Base-by-base conservation (phyloP, 2,797 vertebrate species). In the Lacerta agilis region DNA sequence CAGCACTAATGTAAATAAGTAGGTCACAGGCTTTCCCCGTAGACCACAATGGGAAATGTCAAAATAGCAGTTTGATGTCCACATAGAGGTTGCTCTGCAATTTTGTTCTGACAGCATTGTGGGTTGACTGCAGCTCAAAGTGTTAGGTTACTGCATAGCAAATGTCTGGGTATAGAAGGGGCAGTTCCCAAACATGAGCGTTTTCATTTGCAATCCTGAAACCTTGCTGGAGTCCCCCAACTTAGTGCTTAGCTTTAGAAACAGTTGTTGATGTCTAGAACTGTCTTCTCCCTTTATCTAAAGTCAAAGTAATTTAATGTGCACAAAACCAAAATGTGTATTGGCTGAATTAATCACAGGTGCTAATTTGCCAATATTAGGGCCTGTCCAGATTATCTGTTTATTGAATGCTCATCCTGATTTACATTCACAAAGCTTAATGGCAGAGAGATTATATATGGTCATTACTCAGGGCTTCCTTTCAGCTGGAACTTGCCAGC, bases 1-100 rank as follows among this genome's bases (percentile, higher is more conserved):
- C 86, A 82, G 80, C 89, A 90, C 27, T 85, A 76, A 55, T 87
- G 43, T 58, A 77, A 90, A 87, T 18, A 91, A 79, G 3, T 78
- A 91, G 87, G 58, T 83, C 20, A 71, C 15, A 73, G 6, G 76
- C 87, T 77, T 85, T 83, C 92, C 91, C 49, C 20, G 5, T 83
- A 86, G 8, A 90, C 75, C 29, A 27, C 49, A 81, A 75, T 38
- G 58, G 17, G 72, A 83, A 55, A 82, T 3, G 76, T 69, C 49
- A 76, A 49, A n/a, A 10, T 18, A 86, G 77, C 75, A 87, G 82
- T 92, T 38, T 76, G 13, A 76, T 55, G 73, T 77, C 87, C 85
- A n/a, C 64, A 25, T 69, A 55, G n/a, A 86, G 75, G 5, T 83
- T 79, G 3, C 79, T 83, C 76, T 81, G 1, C 83, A 58, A 61